Base-by-base conservation (phyloP, 2,797 vertebrate species). In the Chromis chromis region DNA sequence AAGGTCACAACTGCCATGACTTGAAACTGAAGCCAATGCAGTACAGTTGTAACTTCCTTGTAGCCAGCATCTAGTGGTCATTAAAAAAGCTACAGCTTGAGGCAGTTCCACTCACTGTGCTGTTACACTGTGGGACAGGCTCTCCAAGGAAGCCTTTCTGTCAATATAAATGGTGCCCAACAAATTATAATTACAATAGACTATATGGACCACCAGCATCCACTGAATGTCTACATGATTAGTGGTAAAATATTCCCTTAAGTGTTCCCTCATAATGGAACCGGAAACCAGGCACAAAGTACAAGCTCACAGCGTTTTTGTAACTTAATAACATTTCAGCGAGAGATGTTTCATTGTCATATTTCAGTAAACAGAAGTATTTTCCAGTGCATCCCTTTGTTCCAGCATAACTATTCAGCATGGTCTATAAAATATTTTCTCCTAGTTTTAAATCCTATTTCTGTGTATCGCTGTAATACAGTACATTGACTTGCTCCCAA, bases 381-480 rank as follows among this genome's bases (percentile, higher is more conserved):
- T 83, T 86, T 91, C 90, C 90, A 90, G 90, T 89, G 86, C 73
- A 82, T 88, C 78, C 84, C 82, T 88, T 86, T 74, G 78, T 64
- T 42, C 84, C 88, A 91, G 87, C 81, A 83, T 75, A 36, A 19
- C 42, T 76, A 70, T 80, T 83, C 75, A 86, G 78, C 74, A 84
- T 67, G 65, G 54, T 76, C 49, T 65, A 59, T 70, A 39, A 78
- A 86, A 78, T 50, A 16, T 68, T 62, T n/a, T 76, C 31, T 66
- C 11, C 55, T 56, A 54, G 48, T 79, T 86, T 85, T 24, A 58
- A 70, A 67, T 81, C 57, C 46, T 76, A 67, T 84, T 74, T 82
- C 61, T 74, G 52, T 74, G 33, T 79, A 69, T 67, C 52, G 58
- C 50, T 73, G 36, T 61, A 67, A 56, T 72, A 81, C 21, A 81